Percentiles rank a stretch among this genome's conserved stretches.
These are phyloP conservation scores for Calycopis cecrops DNA, from an alignment of 1,140 invertebrate genomes.

Conservation along the genomic window DNA sequence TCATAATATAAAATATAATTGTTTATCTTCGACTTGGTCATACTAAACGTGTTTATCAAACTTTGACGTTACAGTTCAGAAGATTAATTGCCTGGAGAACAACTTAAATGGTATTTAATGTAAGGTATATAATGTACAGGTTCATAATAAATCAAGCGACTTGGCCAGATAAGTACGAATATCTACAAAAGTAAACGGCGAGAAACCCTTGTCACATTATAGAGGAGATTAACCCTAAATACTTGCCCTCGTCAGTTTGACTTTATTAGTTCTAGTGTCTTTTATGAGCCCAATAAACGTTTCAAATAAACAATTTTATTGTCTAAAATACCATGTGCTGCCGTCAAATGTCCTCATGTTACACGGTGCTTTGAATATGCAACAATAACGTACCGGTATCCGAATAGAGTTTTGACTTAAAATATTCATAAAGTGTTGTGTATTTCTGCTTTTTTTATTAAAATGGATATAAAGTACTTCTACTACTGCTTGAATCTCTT, in stretches of 20 bases:
- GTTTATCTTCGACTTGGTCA: too few species aligned
- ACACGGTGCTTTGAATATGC: too few species aligned
- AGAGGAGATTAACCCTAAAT: conserved; percentile 37
- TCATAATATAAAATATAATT: too few species aligned
- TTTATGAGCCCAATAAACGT: conserved; percentile 17
- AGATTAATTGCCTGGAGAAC: conserved; percentile 2
- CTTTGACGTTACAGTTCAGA: background rate
- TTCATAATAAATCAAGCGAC: background rate
- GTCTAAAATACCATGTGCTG: too few species aligned
- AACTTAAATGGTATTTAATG: background rate
- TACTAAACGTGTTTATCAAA: too few species aligned
- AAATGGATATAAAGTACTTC: too few species aligned
- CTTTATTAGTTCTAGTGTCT: conserved; percentile 38
- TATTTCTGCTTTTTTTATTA: too few species aligned
- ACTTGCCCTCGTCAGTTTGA: conserved; percentile 32
- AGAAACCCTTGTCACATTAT: conserved; percentile 50
- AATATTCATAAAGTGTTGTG: too few species aligned
- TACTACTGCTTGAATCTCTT: too few species aligned
- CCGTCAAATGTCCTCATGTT: too few species aligned
- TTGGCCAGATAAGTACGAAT: conserved; percentile 1
- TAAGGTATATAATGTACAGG: background rate
- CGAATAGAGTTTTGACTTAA: too few species aligned
- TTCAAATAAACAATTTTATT: background rate
- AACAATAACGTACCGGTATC: too few species aligned
- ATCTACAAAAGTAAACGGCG: conserved; percentile 24